Percentiles rank a stretch among this genome's conserved stretches.
phyloP scores from a whole-genome alignment of 2,797 vertebrate genomes.

The Enteromius thamalakanensis region DNA sequence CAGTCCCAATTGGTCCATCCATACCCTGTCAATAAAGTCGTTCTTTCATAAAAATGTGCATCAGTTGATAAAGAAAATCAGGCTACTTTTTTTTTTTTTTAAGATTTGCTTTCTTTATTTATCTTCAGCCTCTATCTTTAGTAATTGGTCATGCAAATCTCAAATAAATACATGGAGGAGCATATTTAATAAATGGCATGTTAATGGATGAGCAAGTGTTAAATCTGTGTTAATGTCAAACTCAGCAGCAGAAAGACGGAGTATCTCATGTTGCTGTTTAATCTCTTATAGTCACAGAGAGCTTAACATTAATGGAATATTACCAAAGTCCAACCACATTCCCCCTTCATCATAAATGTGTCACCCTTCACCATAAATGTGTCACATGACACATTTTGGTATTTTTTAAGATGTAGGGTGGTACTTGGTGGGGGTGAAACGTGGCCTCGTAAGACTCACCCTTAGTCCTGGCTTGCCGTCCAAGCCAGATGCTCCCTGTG shows the following conservation, averaged over 20 bases:
- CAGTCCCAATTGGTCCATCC: slow-evolving; percentile 90
- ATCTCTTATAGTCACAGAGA: slow-evolving; percentile 15
- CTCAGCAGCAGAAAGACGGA: slow-evolving; percentile 65
- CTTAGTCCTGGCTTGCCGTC: slow-evolving; percentile 98
- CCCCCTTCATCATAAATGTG: background rate
- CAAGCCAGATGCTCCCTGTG: slow-evolving; percentile 99
- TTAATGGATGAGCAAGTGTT: slow-evolving; percentile 82
- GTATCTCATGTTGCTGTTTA: slow-evolving; percentile 58
- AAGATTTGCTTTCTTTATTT: background rate
- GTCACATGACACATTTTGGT: slow-evolving; percentile 21
- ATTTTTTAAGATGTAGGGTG: slow-evolving; percentile 33
- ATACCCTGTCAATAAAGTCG: slow-evolving; percentile 79
- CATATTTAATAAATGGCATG: slow-evolving; percentile 65
- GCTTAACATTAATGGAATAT: background rate
- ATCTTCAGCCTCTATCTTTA: background rate
- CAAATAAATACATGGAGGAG: slow-evolving; percentile 62
- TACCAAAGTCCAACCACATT: slow-evolving; percentile 23
- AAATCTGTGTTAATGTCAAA: slow-evolving; percentile 78
- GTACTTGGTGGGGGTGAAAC: slow-evolving; percentile 71
- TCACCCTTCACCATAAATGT: slow-evolving; percentile 6
- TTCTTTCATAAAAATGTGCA: background rate
- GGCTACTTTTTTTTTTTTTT: background rate
- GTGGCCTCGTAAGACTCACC: slow-evolving; percentile 89
- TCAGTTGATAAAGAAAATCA: background rate
- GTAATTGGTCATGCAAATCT: slow-evolving; percentile 64